Evolutionary conservation across 2,888 invertebrate genomes (phyloP), one percentile per base, ranked within the genome.

Genomic region (Exocentrus adspersus): DNA sequence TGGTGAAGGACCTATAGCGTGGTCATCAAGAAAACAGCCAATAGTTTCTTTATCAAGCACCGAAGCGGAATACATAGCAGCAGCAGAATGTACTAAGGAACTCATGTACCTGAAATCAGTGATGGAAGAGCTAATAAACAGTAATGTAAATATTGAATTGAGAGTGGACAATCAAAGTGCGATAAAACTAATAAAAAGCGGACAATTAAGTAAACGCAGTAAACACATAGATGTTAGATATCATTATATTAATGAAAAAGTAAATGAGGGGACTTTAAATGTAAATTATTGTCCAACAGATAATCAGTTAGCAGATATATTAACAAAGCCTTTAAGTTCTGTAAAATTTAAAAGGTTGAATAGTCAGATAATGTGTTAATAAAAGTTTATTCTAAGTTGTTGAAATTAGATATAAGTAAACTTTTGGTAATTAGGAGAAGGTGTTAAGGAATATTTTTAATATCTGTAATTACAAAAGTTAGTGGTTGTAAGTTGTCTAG

Each of bases 1-100:
- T 53, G 53, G 64, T 60, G 71, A 66, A 21, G 73, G 73, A 45
- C 73, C 74, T 10, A 63, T 76, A 1, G 53, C 48, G 6, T 75
- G 76, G 76, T 57, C 64, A 20, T 65, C 70, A 4, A 59, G 72
- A 63, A 62, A 63, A 59, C 76, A 77, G 54, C 56, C 69, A 16
- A 68, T 72, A 5, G 73, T 75, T 5, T 67, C 75, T 0, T 52
- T 65, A 1, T 77, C 71, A 5, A 67, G 65, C 2, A 72, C 50
- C 2, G 24, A 28, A 24, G 21, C 48, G 1, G 48, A 48, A 10
- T 48, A 24, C 21, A 48, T 48, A 5, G 48, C 28, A 3, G 50
- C 50, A 10, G 50, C 50, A 14, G 50, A 52, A 12, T 61, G 61
- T 56, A 24, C 21, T 12, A 61, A 56, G 50, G 61, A 45, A 54